Evolutionary conservation across 2,888 invertebrate species (phyloP).

Genomic region (Schrankia costaestrigalis): DNA sequence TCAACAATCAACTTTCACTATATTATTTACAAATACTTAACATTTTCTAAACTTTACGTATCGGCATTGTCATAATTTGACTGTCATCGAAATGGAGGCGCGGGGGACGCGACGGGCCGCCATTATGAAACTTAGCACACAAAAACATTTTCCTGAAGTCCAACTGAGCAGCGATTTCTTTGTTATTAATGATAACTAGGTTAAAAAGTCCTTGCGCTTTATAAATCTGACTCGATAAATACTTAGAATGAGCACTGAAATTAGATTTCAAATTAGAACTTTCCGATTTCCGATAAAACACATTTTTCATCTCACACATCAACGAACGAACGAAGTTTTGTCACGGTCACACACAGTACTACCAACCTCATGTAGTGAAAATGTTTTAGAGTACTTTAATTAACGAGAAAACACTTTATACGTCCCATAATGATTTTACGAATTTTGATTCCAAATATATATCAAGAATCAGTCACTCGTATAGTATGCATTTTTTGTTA

Average conservation of each 20-base stretch:
- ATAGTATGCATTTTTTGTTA: too few relatives aligned
- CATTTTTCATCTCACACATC: slow-evolving; percentile 54
- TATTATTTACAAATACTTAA: slow-evolving; percentile 65
- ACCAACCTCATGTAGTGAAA: slow-evolving; percentile 28
- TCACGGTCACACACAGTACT: slow-evolving; percentile 54
- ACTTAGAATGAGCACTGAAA: too few relatives aligned
- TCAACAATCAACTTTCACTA: slow-evolving; percentile 43
- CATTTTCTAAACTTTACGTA: slow-evolving; percentile 69
- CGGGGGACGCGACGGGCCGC: slow-evolving; percentile 85
- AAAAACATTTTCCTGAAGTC: slow-evolving; percentile 68
- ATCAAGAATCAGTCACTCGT: too few relatives aligned
- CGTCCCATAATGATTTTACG: too few relatives aligned
- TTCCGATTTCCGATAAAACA: slow-evolving; percentile 41
- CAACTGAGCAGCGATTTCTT: slow-evolving; percentile 25
- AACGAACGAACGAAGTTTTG: slow-evolving; percentile 62
- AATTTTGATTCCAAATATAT: too few relatives aligned
- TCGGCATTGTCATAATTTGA: slow-evolving; percentile 80
- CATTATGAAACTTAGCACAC: slow-evolving; percentile 81
- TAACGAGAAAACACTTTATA: too few relatives aligned
- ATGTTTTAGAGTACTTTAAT: too few relatives aligned
- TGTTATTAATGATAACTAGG: too few relatives aligned
- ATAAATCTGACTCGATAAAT: too few relatives aligned
- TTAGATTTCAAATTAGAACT: too few relatives aligned
- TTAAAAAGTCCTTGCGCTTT: too few relatives aligned
- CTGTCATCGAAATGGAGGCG: slow-evolving; percentile 84